Conservation (phyloP, 2,888 invertebrate genomes). For the Cheilosia soror region DNA sequence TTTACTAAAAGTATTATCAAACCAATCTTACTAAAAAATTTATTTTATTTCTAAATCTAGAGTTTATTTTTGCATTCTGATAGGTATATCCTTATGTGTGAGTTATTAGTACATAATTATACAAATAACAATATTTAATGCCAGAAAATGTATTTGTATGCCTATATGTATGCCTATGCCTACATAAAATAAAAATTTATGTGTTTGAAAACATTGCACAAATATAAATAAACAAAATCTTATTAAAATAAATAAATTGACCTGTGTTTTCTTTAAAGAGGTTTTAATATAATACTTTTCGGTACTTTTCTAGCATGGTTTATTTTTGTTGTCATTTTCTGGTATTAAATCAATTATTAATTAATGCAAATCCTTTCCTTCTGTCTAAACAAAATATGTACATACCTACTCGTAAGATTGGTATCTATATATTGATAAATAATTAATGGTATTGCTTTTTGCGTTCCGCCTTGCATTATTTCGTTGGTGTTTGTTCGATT, state of each 20-base stretch:
- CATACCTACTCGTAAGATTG: neutral
- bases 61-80: slow-evolving; percentile 34
- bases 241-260: slow-evolving; percentile 29
- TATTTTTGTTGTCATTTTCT: slow-evolving; percentile 61
- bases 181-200: slow-evolving; percentile 33
- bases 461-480: neutral
- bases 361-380: neutral
- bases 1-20: slow-evolving; percentile 64
- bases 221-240: slow-evolving; percentile 51
- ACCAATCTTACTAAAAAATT: slow-evolving; percentile 54
- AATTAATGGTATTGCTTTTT: neutral
- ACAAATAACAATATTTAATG: slow-evolving; percentile 66
- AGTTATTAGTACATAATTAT: slow-evolving; percentile 31
- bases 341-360: slow-evolving; percentile 62
- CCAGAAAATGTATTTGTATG: slow-evolving; percentile 67
- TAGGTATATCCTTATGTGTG: slow-evolving; percentile 18
- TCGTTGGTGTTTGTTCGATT: no score
- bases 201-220: slow-evolving; percentile 38
- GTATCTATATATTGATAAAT: neutral
- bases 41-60: slow-evolving; percentile 40
- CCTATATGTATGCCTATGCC: slow-evolving; percentile 6
- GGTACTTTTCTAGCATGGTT: slow-evolving; percentile 19
- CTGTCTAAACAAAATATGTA: neutral
- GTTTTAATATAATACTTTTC: slow-evolving; percentile 6
- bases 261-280: slow-evolving; percentile 64